Conservation (phyloP, 92 coral and sea anemone species). For the Phenganax stokvisi region DNA sequence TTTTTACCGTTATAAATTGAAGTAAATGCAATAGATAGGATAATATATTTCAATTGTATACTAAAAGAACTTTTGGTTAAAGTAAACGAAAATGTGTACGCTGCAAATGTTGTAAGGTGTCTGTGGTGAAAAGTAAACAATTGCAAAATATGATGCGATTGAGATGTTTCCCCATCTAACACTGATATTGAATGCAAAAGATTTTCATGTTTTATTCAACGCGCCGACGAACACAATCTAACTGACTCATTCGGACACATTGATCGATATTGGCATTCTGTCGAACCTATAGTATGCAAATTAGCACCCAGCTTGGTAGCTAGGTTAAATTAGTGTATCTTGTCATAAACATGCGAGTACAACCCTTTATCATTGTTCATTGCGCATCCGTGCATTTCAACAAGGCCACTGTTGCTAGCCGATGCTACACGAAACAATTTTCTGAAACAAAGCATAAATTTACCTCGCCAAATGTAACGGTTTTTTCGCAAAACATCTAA, state of each 20-base stretch:
- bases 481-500: too few relatives aligned
- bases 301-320: background rate
- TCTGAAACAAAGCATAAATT: too few relatives aligned
- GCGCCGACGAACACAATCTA: background rate
- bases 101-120: too few relatives aligned
- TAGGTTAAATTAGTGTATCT: background rate
- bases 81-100: too few relatives aligned
- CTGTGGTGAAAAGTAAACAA: too few relatives aligned
- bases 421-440: background rate
- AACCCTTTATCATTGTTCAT: background rate
- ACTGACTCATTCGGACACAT: background rate
- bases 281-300: slow-evolving; percentile 2
- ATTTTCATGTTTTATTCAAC: background rate
- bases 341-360: slow-evolving; percentile 8
- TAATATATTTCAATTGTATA: too few relatives aligned
- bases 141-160: too few relatives aligned
- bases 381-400: background rate
- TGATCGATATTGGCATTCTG: background rate
- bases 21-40: too few relatives aligned
- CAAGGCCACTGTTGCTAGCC: background rate
- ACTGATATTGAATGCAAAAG: background rate
- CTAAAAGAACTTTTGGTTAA: too few relatives aligned
- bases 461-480: too few relatives aligned
- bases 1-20: too few relatives aligned
- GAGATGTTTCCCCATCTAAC: background rate